Evolutionary conservation across 2,797 vertebrate species (phyloP).

Genomic region (Pitangus sulphuratus): DNA sequence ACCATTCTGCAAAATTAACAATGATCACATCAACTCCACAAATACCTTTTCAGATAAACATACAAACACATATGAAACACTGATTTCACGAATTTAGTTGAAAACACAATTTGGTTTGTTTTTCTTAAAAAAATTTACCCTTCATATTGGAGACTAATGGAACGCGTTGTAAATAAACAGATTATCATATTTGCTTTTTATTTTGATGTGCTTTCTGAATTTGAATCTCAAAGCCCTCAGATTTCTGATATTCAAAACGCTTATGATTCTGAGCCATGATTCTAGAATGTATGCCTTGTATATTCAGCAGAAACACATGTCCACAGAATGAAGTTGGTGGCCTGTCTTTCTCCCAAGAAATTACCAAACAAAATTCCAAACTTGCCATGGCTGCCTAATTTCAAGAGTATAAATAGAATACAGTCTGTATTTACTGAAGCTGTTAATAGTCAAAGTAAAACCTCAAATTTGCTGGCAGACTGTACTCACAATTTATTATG

Average conservation of each 20-base stretch:
- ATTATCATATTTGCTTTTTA: background rate
- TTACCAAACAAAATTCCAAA: background rate
- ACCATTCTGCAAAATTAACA: conserved; percentile 87
- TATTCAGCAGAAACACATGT: background rate
- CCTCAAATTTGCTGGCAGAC: background rate
- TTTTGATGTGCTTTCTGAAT: background rate
- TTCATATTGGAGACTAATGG: background rate
- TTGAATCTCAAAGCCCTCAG: background rate
- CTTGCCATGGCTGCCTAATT: background rate
- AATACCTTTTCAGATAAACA: conserved; percentile 17
- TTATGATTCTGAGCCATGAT: background rate
- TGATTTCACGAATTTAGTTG: background rate
- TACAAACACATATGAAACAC: background rate
- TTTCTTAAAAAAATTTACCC: background rate
- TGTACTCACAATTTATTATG: background rate
- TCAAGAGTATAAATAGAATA: background rate
- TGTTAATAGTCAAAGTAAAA: background rate
- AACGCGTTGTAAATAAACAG: background rate
- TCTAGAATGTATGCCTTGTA: background rate
- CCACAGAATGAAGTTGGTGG: background rate
- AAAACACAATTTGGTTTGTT: background rate
- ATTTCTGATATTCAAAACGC: background rate
- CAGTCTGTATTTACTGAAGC: background rate
- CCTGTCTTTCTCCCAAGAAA: background rate
- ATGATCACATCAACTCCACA: conserved; percentile 34